Evolutionary conservation across 2,888 invertebrate genomes (phyloP).

Genomic region (Drosophila stalkeri): DNA sequence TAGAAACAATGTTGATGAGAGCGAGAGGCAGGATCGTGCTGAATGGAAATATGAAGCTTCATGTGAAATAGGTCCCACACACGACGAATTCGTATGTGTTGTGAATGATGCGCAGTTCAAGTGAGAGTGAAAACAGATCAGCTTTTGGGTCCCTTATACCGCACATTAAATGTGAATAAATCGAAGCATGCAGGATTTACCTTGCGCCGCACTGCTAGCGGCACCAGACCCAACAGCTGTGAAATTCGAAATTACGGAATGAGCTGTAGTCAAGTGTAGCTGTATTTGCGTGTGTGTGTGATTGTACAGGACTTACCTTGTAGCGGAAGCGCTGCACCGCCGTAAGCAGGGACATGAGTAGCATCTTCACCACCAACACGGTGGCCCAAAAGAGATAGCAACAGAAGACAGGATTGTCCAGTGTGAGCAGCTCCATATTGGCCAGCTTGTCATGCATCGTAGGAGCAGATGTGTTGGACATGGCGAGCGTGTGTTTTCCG

Average conservation of each 20-base stretch:
- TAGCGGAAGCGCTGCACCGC: slow-evolving; percentile 84
- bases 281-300: background rate
- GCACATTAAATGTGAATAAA: background rate
- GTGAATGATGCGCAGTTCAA: background rate
- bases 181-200: slow-evolving; percentile 46
- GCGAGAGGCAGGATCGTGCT: background rate
- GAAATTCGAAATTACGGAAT: slow-evolving; percentile 33
- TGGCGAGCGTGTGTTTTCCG: slow-evolving; percentile 17
- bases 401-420: slow-evolving; percentile 84
- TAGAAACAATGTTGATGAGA: background rate
- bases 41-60: background rate
- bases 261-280: slow-evolving; percentile 2
- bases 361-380: slow-evolving; percentile 85
- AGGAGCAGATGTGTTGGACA: slow-evolving; percentile 21
- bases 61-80: background rate
- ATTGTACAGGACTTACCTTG: slow-evolving; percentile 76
- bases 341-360: slow-evolving; percentile 85
- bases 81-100: background rate
- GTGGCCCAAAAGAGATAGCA: slow-evolving; percentile 84
- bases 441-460: slow-evolving; percentile 14
- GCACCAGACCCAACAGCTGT: slow-evolving; percentile 74
- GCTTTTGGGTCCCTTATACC: slow-evolving; percentile 9
- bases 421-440: slow-evolving; percentile 62
- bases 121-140: background rate
- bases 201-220: slow-evolving; percentile 67